These are phyloP conservation scores for Galeruca laticollis DNA, from an alignment of 2,888 invertebrate species.

Conservation along the genomic window DNA sequence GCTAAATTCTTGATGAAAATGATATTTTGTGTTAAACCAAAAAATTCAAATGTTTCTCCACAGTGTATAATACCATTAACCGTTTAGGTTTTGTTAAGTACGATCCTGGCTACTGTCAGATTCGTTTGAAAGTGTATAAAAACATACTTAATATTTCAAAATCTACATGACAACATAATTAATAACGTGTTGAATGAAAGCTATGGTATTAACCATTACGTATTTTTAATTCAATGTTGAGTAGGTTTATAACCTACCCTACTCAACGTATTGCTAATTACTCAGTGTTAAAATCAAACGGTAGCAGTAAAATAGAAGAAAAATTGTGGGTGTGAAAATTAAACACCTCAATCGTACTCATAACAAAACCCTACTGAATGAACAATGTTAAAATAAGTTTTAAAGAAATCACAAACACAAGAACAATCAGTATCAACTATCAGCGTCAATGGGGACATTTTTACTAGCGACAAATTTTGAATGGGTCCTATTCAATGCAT, in stretches of 20 bases:
- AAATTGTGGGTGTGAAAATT: constrained; percentile 1
- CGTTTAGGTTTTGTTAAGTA: too few species aligned
- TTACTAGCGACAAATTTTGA: constrained; percentile 48
- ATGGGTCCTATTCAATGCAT: constrained; percentile 53
- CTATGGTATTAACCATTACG: too few species aligned
- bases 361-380: constrained; percentile 7
- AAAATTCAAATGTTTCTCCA: too few species aligned
- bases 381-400: constrained; percentile 48
- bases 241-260: not conserved
- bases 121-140: too few species aligned
- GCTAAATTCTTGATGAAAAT: too few species aligned
- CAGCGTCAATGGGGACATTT: constrained; percentile 45
- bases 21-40: too few species aligned
- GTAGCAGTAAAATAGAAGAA: not conserved
- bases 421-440: constrained; percentile 53
- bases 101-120: too few species aligned
- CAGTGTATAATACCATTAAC: too few species aligned
- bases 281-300: not conserved
- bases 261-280: not conserved
- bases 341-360: not conserved
- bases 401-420: constrained; percentile 53
- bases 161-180: too few species aligned
- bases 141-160: too few species aligned
- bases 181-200: too few species aligned
- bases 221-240: too few species aligned